A percentile compares a stretch with the other conserved stretches of the same genome.
Conservation (phyloP, 1,140 invertebrate species). For the Ephestia elutella region DNA sequence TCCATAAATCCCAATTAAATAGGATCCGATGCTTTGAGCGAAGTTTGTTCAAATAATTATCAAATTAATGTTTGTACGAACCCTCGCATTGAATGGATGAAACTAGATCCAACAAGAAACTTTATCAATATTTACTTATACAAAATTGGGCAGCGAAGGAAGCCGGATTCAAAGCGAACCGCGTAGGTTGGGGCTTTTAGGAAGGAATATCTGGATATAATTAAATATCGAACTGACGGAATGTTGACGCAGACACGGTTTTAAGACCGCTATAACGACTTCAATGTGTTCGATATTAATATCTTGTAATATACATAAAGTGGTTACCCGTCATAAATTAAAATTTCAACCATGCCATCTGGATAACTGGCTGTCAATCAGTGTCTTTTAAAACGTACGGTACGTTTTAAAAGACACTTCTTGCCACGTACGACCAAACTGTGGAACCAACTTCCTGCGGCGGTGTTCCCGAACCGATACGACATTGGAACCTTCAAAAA, state of each 20-base stretch:
- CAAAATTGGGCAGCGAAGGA: not conserved
- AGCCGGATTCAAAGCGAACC: not conserved
- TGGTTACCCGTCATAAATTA: too few species aligned
- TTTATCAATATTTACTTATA: slow-evolving; percentile 1
- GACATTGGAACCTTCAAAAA: too few species aligned
- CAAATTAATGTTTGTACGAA: slow-evolving; percentile 2
- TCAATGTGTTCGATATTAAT: not conserved
- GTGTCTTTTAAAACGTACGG: too few species aligned
- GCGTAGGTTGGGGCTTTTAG: not conserved
- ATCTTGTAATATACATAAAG: too few species aligned
- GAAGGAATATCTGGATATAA: not conserved
- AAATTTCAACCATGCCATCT: too few species aligned
- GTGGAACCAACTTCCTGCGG: too few species aligned
- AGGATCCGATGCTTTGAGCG: not conserved
- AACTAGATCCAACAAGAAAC: slow-evolving; percentile 1
- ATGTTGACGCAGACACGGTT: not conserved
- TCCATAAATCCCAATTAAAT: not conserved
- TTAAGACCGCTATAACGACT: not conserved
- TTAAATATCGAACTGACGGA: not conserved
- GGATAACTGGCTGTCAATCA: too few species aligned
- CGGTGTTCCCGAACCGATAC: too few species aligned
- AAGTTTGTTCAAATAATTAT: slow-evolving; percentile 4
- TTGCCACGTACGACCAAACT: too few species aligned
- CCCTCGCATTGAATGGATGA: not conserved
- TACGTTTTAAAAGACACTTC: too few species aligned